Evolutionary conservation across 92 coral and sea anemone genomes (phyloP).

Genomic region (Zoanthus sociatus): DNA sequence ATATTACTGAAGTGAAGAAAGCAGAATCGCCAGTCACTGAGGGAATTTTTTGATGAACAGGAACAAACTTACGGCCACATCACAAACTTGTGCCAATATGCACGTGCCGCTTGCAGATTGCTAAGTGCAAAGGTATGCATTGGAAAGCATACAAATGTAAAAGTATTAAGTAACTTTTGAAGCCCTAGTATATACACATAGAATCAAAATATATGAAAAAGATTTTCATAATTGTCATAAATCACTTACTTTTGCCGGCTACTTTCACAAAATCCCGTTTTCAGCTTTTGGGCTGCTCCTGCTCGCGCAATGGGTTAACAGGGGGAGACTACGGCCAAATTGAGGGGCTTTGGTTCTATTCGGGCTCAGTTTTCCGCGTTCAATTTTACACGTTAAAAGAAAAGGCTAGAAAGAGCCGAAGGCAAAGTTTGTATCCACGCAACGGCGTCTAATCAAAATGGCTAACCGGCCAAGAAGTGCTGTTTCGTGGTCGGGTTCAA

Average conservation of each 20-base stretch:
- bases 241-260: conserved; percentile 65
- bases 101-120: conserved; percentile 39
- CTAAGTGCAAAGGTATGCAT: not conserved
- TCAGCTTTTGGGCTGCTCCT: conserved; percentile 60
- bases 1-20: conserved; percentile 2
- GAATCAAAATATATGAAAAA: not conserved
- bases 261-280: conserved; percentile 53
- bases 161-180: not conserved
- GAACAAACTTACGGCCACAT: conserved; percentile 25
- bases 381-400: not conserved
- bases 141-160: not conserved
- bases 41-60: conserved; percentile 25
- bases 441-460: conserved; percentile 86
- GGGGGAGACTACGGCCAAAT: conserved; percentile 73
- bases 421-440: conserved; percentile 69
- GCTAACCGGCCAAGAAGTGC: conserved; percentile 67
- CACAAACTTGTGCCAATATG: conserved; percentile 1
- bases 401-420: not conserved
- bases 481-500: conserved; percentile 85
- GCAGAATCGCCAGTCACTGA: conserved; percentile 27
- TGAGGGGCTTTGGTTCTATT: conserved; percentile 53
- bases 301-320: conserved; percentile 50
- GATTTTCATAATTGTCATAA: not conserved
- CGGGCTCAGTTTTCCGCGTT: conserved; percentile 40
- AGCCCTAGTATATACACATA: not conserved